Evolutionary conservation across 2,113 vertebrate species (phyloP).

Genomic region (Chrysemys picta): DNA sequence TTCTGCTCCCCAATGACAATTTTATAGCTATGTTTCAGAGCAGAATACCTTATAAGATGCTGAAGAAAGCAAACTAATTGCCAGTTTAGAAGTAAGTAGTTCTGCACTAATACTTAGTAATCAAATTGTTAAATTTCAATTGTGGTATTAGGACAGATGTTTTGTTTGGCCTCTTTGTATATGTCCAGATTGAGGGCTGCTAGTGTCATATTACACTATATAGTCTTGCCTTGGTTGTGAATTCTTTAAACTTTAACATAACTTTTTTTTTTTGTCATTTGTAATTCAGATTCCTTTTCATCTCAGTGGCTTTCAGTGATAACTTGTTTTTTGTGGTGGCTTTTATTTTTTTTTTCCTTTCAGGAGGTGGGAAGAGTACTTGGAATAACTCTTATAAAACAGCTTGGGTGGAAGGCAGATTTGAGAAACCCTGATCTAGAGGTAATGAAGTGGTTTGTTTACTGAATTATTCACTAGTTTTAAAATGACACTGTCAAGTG

Average conservation of each 20-base stretch:
- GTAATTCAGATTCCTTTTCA: neutral
- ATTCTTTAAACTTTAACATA: neutral
- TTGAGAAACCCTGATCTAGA: slow-evolving; percentile 88
- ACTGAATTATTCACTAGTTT: neutral
- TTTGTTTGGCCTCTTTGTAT: neutral
- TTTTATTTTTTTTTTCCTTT: neutral
- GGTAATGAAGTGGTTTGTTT: slow-evolving; percentile 72
- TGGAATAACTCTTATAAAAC: slow-evolving; percentile 81
- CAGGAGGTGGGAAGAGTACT: slow-evolving; percentile 88
- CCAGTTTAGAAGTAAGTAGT: neutral
- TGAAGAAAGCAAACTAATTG: neutral
- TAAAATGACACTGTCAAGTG: neutral
- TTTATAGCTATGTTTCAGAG: neutral
- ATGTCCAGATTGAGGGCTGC: neutral
- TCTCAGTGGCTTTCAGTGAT: neutral
- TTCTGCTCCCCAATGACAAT: neutral
- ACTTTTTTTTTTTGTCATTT: neutral
- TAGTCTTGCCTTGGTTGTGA: neutral
- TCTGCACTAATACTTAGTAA: neutral
- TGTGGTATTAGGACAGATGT: neutral
- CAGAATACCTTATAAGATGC: neutral
- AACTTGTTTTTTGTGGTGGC: no score
- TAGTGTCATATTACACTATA: neutral
- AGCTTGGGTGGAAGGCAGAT: slow-evolving; percentile 87
- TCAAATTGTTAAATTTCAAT: neutral